Conservation (phyloP, 1,140 invertebrate genomes). For the Musca vetustissima region DNA sequence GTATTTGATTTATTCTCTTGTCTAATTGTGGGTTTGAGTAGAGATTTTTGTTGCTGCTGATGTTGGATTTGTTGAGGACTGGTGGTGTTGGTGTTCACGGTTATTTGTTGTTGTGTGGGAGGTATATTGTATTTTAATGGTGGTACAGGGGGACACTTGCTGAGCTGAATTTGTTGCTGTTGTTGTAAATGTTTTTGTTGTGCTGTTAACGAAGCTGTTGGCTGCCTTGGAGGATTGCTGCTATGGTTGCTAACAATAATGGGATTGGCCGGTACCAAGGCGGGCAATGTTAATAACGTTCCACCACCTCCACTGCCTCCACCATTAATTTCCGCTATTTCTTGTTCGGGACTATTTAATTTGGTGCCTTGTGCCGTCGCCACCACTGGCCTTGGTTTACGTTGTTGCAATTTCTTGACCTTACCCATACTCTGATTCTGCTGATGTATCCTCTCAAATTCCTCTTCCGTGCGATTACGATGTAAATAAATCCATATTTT, state of each 20-base stretch:
- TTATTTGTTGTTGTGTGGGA: neutral
- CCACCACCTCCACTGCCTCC: constrained; percentile 18
- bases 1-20: constrained; percentile 14
- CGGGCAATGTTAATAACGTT: constrained; percentile 30
- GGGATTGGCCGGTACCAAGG: constrained; percentile 37
- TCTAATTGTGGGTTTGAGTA: constrained; percentile 38
- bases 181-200: constrained; percentile 14
- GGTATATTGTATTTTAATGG: constrained; percentile 49
- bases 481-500: constrained; percentile 93
- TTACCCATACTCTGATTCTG: constrained; percentile 48
- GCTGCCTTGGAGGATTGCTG: constrained; percentile 18
- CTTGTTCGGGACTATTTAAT: neutral
- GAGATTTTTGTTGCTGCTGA: constrained; percentile 44
- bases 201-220: constrained; percentile 20
- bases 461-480: constrained; percentile 72
- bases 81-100: neutral
- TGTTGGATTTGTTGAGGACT: constrained; percentile 20
- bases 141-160: constrained; percentile 49
- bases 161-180: constrained; percentile 2
- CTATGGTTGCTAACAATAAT: constrained; percentile 27
- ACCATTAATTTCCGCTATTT: constrained; percentile 6
- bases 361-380: neutral
- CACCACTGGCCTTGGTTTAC: constrained; percentile 39
- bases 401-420: constrained; percentile 43
- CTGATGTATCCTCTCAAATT: constrained; percentile 69